Conservation (phyloP, 2,113 vertebrate species). For the Laterallus jamaicensis region DNA sequence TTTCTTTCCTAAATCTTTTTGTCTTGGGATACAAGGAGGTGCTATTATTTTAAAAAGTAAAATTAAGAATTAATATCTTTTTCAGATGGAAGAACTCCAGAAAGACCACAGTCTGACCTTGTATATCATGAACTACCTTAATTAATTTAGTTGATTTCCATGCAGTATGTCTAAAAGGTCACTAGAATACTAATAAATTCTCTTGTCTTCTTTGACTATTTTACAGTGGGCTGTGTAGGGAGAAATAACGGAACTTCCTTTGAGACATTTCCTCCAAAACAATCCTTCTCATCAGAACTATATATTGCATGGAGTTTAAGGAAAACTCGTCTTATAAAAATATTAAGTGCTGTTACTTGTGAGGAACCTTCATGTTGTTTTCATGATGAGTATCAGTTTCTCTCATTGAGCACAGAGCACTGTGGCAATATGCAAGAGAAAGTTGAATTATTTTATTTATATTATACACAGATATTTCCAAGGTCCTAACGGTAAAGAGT, state of each 20-base stretch:
- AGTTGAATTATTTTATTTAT: not conserved
- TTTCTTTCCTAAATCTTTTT: not conserved
- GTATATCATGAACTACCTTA: not conserved
- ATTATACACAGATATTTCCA: not conserved
- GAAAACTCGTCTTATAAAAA: not conserved
- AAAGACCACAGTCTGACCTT: not conserved
- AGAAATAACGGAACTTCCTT: not conserved
- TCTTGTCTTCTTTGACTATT: conserved; percentile 23
- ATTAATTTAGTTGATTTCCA: conserved; percentile 56
- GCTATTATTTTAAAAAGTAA: not conserved
- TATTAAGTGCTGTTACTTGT: not conserved
- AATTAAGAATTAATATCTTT: not conserved
- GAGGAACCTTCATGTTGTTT: not conserved
- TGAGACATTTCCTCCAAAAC: not conserved
- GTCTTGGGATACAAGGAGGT: not conserved
- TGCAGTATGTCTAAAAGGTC: conserved; percentile 35
- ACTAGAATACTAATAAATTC: conserved; percentile 38
- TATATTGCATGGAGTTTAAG: not conserved
- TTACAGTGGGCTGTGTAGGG: not conserved
- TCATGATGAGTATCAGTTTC: not conserved
- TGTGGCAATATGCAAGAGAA: not conserved
- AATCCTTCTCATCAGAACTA: not conserved
- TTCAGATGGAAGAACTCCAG: conserved; percentile 6
- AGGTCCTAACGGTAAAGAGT: not conserved
- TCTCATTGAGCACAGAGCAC: not conserved